Evolutionary conservation across 2,888 invertebrate genomes (phyloP).

Genomic region (Apamea monoglypha): DNA sequence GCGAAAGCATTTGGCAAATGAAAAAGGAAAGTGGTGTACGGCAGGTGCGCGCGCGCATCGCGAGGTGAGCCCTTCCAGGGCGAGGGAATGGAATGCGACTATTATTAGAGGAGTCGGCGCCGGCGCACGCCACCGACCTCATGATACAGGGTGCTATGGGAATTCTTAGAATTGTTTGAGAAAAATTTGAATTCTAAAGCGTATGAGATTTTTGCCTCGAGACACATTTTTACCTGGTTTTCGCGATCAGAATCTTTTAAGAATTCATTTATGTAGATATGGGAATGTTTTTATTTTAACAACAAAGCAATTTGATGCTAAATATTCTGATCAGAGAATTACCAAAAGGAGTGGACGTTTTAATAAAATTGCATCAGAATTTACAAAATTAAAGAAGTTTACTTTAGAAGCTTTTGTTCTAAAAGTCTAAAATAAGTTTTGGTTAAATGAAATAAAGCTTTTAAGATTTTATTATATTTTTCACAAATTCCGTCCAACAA

Average conservation of each 20-base stretch:
- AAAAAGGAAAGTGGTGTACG: slow-evolving; percentile 84
- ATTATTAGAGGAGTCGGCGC: slow-evolving; percentile 87
- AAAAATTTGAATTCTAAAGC: slow-evolving; percentile 33
- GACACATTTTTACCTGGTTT: slow-evolving; percentile 15
- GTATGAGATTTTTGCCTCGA: slow-evolving; percentile 27
- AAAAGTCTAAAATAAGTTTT: neutral
- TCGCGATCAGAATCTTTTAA: slow-evolving; percentile 4
- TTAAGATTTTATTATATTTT: neutral
- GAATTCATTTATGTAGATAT: neutral
- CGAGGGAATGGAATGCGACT: slow-evolving; percentile 84
- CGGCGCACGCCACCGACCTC: slow-evolving; percentile 80
- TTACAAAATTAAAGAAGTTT: neutral
- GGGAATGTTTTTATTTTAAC: neutral
- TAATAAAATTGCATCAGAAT: neutral
- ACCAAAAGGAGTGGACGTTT: neutral
- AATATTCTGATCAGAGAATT: neutral
- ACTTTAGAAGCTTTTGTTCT: neutral
- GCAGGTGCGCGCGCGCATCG: slow-evolving; percentile 80
- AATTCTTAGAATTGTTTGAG: slow-evolving; percentile 53
- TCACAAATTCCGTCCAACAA: neutral
- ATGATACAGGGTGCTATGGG: slow-evolving; percentile 73
- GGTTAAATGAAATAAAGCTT: neutral
- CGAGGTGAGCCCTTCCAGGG: slow-evolving; percentile 77
- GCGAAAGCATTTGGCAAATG: slow-evolving; percentile 81
- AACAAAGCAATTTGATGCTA: neutral